Base-by-base conservation (phyloP, 2,888 invertebrate species). In the Malachius bipustulatus region DNA sequence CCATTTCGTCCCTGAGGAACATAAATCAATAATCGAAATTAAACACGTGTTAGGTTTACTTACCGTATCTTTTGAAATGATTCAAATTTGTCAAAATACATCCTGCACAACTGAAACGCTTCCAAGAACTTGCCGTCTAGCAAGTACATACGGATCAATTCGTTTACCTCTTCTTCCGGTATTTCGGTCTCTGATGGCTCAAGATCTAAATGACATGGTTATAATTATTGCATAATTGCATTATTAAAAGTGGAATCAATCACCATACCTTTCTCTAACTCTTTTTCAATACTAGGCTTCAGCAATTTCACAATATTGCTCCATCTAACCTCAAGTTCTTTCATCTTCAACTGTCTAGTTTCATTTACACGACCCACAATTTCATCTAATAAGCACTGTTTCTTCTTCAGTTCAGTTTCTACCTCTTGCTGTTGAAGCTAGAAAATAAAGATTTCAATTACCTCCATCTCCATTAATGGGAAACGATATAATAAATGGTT, bases 321-420 rank as follows among this genome's bases (percentile, higher is more conserved):
- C 73, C 69, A 80, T 46, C 62, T 43, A 9, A 49, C 47, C 37
- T 59, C 52, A 4, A 69, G 42, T 54, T 69, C 46, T 54, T 40
- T 56, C 35, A 35, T 47, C 52, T 51, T 64, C 53, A 39, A 56
- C 13, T 68, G 61, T 46, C 71, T 70, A 47, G 78, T 66, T 34
- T 75, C 71, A 26, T 75, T 67, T 12, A 85, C 60, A 46, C 77
- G 76, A 34, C 68, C 69, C 43, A 51, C 49, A 3, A 51, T 34
- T 8, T 35, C 19, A 3, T 46, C 39, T 15, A 55, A 42, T 32
- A 43, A 34, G 9, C 43, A 37, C 26, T 65, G 66, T 47, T 78
- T 79, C 6, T 64, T 63, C 40, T 69, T 63, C 31, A 78, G 62
- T 48, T 75, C 74, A 35, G 68, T 65, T 48, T 72, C 66, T 24